These are phyloP conservation scores for Amphipyra berbera DNA, from an alignment of 2,888 invertebrate genomes.

Conservation along the genomic window DNA sequence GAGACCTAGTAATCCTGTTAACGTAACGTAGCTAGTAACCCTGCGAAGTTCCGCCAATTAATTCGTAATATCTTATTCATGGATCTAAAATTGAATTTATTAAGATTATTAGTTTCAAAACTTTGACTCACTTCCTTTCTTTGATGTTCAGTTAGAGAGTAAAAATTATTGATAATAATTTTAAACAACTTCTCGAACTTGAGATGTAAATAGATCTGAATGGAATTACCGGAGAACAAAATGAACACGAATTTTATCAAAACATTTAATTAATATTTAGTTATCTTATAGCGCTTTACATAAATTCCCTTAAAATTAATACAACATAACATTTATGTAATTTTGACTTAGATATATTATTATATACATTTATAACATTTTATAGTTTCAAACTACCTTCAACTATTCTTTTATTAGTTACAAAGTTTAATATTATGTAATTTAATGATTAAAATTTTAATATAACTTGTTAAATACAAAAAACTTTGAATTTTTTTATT, in stretches of 20 bases:
- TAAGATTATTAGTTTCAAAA: not conserved
- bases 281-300: slow-evolving; percentile 63
- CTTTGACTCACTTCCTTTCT: slow-evolving; percentile 11
- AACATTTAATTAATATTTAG: slow-evolving; percentile 63
- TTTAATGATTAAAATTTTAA: slow-evolving; percentile 36
- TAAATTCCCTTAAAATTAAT: slow-evolving; percentile 50
- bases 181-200: not conserved
- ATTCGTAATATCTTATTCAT: slow-evolving; percentile 1
- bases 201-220: not conserved
- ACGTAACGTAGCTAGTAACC: too few species aligned
- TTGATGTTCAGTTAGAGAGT: slow-evolving; percentile 3
- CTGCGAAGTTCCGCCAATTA: too few species aligned
- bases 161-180: not conserved
- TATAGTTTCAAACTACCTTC: slow-evolving; percentile 29
- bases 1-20: too few species aligned
- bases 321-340: slow-evolving; percentile 45
- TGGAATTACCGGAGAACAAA: not conserved
- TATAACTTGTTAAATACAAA: slow-evolving; percentile 33
- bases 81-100: slow-evolving; percentile 15
- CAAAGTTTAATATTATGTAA: slow-evolving; percentile 34
- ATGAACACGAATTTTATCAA: slow-evolving; percentile 52
- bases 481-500: slow-evolving; percentile 34
- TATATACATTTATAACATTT: slow-evolving; percentile 48
- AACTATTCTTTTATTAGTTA: slow-evolving; percentile 27
- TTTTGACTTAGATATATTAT: slow-evolving; percentile 28